phyloP scores from a whole-genome alignment of 2,113 vertebrate genomes.

The Alligator sinensis region DNA sequence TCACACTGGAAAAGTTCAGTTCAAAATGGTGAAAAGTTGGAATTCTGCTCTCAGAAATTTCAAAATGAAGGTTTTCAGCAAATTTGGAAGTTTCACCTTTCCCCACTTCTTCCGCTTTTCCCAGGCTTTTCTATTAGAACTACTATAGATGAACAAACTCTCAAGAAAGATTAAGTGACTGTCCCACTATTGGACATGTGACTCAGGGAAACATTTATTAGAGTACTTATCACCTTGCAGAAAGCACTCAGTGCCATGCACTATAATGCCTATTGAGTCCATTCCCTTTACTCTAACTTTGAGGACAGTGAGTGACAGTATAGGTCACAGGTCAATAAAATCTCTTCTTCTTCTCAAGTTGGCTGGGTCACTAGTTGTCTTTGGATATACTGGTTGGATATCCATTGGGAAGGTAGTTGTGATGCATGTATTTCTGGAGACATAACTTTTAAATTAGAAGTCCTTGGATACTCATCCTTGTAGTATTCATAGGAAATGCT shows the following conservation, averaged over 20 bases:
- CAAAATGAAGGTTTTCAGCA: neutral
- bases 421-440: neutral
- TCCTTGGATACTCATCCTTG: neutral
- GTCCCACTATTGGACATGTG: neutral
- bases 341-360: neutral
- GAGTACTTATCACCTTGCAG: neutral
- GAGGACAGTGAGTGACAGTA: neutral
- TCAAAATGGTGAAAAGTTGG: neutral
- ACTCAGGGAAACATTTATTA: no score
- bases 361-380: fast-evolving
- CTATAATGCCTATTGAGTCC: no score
- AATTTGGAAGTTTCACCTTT: neutral
- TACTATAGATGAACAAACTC: neutral
- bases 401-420: neutral
- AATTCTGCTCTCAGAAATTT: neutral
- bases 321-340: neutral
- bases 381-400: neutral
- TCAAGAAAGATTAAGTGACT: fast-evolving
- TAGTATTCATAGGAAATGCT: neutral
- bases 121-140: neutral
- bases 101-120: neutral
- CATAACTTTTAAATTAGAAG: neutral
- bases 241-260: fast-evolving
- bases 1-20: neutral
- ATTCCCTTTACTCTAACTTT: neutral